Percentiles rank a stretch among this genome's conserved stretches.
Conservation (phyloP, 2,888 invertebrate genomes). For the Tenthredo distinguenda region DNA sequence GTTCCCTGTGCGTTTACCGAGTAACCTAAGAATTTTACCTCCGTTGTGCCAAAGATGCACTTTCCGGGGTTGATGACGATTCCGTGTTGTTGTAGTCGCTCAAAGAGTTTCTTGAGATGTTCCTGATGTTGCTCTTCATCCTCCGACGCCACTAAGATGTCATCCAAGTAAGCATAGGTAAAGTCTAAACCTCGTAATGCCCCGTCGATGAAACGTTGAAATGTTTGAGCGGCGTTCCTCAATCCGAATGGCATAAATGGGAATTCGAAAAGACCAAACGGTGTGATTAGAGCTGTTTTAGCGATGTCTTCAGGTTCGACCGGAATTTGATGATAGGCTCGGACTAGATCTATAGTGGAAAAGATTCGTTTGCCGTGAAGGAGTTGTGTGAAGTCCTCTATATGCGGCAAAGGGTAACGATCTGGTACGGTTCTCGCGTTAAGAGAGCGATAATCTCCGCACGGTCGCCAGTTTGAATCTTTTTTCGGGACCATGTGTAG, state of each 20-base stretch:
- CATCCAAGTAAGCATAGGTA: neutral
- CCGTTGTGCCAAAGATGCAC: neutral
- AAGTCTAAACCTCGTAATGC: neutral
- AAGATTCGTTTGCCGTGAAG: neutral
- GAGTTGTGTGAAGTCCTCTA: neutral
- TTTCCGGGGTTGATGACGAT: constrained; percentile 12
- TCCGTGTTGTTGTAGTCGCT: constrained; percentile 51
- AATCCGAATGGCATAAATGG: neutral
- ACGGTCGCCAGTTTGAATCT: constrained; percentile 69
- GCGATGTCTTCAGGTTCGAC: neutral
- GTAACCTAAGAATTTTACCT: constrained; percentile 53
- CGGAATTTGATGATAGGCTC: constrained; percentile 16
- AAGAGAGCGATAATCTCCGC: constrained; percentile 72
- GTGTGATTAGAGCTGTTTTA: constrained; percentile 18
- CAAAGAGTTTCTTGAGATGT: constrained; percentile 56
- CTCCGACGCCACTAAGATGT: neutral
- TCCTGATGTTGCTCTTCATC: neutral
- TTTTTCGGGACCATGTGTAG: constrained; percentile 70
- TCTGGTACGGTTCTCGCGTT: constrained; percentile 77
- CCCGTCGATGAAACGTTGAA: neutral
- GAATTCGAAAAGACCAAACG: constrained; percentile 26
- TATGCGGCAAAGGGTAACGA: constrained; percentile 64
- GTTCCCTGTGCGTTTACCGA: constrained; percentile 43
- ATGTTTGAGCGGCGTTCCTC: constrained; percentile 3
- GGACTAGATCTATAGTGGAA: neutral